Percentiles rank a stretch among this genome's conserved stretches.
Evolutionary conservation across 2,797 vertebrate species (phyloP).

Genomic region (Protosalanx chinensis): DNA sequence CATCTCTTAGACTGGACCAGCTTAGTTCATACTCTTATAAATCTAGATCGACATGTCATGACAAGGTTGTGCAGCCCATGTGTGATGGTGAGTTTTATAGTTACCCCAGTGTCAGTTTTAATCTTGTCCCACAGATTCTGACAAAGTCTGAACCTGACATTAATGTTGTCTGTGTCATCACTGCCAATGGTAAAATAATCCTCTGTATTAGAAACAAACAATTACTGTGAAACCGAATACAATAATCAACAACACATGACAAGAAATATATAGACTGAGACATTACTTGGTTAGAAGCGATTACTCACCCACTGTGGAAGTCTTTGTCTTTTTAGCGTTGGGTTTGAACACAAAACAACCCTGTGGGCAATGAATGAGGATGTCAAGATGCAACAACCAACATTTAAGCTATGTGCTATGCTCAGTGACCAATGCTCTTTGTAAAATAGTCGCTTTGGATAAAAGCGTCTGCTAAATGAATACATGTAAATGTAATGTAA

Average conservation of each 20-base stretch:
- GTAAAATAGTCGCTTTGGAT: too few species aligned
- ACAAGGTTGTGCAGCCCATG: not conserved
- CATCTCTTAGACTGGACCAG: too few species aligned
- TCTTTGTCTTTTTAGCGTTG: constrained; percentile 80
- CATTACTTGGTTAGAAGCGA: not conserved
- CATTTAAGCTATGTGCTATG: too few species aligned
- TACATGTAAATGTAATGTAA: too few species aligned
- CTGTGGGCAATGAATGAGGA: constrained; percentile 56
- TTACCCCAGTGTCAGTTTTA: constrained; percentile 84
- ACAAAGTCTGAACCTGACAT: constrained; percentile 76
- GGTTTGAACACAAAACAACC: constrained; percentile 98
- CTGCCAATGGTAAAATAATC: constrained; percentile 70
- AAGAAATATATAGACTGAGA: not conserved
- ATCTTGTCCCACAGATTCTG: constrained; percentile 83
- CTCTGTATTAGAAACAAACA: constrained; percentile 57
- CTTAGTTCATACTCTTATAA: too few species aligned
- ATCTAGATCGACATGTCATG: not conserved
- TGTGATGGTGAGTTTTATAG: not conserved
- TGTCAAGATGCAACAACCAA: not conserved
- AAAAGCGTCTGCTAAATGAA: too few species aligned
- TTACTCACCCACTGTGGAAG: constrained; percentile 73
- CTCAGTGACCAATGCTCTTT: too few species aligned
- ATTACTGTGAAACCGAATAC: too few species aligned
- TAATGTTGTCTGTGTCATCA: constrained; percentile 64
- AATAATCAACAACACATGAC: not conserved